phyloP scores from a whole-genome alignment of 2,888 invertebrate genomes.

The Lymantria monacha region DNA sequence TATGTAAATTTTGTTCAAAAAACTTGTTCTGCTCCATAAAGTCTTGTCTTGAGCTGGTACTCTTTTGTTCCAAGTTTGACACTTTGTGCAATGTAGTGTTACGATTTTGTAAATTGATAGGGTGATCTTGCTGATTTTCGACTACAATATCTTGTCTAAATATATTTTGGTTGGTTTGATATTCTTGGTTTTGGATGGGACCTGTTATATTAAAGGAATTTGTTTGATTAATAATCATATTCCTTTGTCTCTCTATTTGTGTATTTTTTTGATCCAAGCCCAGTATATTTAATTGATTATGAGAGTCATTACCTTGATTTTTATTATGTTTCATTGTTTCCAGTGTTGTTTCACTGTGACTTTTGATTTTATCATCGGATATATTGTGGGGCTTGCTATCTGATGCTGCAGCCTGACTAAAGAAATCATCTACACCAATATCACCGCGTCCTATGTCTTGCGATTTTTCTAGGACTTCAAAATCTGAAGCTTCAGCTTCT shows the following conservation, averaged over 20 bases:
- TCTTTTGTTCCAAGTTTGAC: background rate
- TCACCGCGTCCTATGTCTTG: conserved; percentile 43
- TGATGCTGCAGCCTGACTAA: background rate
- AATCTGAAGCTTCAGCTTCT: background rate
- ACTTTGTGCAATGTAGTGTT: background rate
- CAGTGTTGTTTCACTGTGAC: background rate
- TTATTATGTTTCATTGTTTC: background rate
- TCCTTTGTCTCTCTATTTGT: background rate
- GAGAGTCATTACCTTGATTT: background rate
- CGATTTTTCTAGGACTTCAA: conserved; percentile 13
- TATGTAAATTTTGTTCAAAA: background rate
- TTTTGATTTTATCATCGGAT: no score
- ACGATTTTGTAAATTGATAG: background rate
- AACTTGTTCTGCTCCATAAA: background rate
- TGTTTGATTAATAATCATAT: background rate
- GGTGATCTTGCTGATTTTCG: background rate
- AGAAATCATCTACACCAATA: conserved; percentile 36
- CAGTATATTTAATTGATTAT: background rate
- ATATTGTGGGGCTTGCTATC: background rate
- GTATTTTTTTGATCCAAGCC: background rate
- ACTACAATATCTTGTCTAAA: no score
- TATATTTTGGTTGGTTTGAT: no score
- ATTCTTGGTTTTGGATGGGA: background rate
- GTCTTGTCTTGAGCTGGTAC: background rate
- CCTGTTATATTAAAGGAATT: background rate